These are phyloP conservation scores for Pangasianodon gigas DNA, from an alignment of 2,113 vertebrate species.

Conservation along the genomic window DNA sequence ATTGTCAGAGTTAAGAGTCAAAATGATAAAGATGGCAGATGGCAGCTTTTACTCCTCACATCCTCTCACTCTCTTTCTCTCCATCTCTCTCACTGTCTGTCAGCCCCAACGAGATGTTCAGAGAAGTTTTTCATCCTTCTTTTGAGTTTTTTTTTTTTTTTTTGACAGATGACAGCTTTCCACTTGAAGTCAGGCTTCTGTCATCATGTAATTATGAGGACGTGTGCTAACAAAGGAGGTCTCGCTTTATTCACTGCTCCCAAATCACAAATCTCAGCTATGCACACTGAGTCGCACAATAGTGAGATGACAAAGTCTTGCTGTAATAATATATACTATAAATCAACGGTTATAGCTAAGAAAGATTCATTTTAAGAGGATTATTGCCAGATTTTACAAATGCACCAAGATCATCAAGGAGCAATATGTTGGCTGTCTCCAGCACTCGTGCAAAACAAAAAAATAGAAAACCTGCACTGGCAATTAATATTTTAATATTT, in stretches of 20 bases:
- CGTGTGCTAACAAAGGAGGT: conserved; percentile 37
- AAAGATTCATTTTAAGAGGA: neutral
- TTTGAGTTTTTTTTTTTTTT: conserved; percentile 53
- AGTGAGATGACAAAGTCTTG: neutral
- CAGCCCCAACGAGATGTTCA: conserved; percentile 36
- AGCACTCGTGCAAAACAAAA: neutral
- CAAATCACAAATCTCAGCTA: neutral
- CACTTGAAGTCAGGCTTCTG: conserved; percentile 40
- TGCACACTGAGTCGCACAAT: neutral
- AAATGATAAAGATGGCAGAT: neutral
- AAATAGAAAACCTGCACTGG: neutral
- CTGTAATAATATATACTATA: neutral
- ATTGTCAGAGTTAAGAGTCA: conserved; percentile 14
- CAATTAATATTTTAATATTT: too few relatives aligned
- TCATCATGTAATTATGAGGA: conserved; percentile 57
- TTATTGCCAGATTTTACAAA: neutral
- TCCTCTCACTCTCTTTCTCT: neutral
- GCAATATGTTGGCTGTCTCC: neutral
- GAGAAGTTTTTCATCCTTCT: conserved; percentile 36
- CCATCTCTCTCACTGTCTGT: conserved; percentile 34
- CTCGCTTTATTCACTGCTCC: conserved; percentile 9
- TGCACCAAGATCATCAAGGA: neutral
- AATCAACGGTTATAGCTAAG: neutral
- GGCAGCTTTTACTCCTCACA: conserved; percentile 24
- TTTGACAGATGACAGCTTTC: conserved; percentile 53